Percentiles rank a stretch among this genome's conserved stretches.
Evolutionary conservation across 2,888 invertebrate species (phyloP).

Genomic region (Gnatocerus cornutus): DNA sequence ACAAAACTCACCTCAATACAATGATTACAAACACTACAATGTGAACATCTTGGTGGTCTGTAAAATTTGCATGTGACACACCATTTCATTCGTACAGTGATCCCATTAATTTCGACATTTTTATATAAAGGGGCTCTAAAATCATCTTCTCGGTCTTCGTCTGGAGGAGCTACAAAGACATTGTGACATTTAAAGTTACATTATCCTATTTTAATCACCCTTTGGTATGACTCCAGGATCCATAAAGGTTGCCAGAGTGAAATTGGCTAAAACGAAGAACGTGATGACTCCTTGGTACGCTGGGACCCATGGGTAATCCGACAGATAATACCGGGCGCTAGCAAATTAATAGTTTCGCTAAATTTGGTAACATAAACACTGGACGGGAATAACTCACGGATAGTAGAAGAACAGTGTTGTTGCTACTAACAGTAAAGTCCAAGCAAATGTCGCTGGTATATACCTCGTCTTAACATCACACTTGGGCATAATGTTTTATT

Average conservation of each 20-base stretch:
- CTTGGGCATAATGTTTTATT: slow-evolving; percentile 86
- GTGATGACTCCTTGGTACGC: slow-evolving; percentile 95
- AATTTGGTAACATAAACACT: slow-evolving; percentile 60
- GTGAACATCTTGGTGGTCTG: slow-evolving; percentile 98
- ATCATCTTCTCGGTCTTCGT: slow-evolving; percentile 98
- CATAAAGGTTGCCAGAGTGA: slow-evolving; percentile 99
- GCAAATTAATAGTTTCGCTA: slow-evolving; percentile 62
- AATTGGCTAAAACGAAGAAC: slow-evolving; percentile 98
- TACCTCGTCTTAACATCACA: slow-evolving; percentile 97
- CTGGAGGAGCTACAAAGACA: slow-evolving; percentile 84
- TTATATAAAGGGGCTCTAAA: slow-evolving; percentile 96
- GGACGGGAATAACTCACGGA: slow-evolving; percentile 86
- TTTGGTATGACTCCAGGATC: slow-evolving; percentile 99
- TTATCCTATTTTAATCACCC: slow-evolving; percentile 75
- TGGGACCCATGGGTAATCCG: slow-evolving; percentile 90
- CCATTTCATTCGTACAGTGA: slow-evolving; percentile 99
- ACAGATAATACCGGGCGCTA: slow-evolving; percentile 92
- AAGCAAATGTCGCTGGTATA: slow-evolving; percentile 98
- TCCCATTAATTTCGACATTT: slow-evolving; percentile 98
- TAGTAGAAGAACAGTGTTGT: slow-evolving; percentile 97
- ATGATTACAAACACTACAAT: slow-evolving; percentile 99
- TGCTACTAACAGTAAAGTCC: slow-evolving; percentile 94
- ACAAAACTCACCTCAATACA: slow-evolving; percentile 89
- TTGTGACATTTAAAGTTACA: no score
- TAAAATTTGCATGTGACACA: slow-evolving; percentile 99